Evolutionary conservation across 1,140 invertebrate species (phyloP), one percentile per base, ranked within the genome.

Genomic region (Camponotus floridanus): DNA sequence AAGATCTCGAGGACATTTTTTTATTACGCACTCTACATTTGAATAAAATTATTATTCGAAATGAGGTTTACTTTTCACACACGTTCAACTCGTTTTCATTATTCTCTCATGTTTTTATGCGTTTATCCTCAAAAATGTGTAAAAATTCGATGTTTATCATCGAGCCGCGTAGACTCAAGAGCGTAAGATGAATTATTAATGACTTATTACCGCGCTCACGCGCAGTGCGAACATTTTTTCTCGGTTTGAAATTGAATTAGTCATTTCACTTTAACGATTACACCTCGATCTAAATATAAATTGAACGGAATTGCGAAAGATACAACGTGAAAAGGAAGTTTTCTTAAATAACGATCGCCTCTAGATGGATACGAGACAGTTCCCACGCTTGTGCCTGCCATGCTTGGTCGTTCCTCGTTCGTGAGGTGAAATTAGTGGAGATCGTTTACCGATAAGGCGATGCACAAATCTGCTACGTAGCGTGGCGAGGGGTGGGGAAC

Each of bases 361-460:
- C 86, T 57, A 86, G 64, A 85, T 59, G 51, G 48, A 62, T 21
- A 48, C 64, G 39, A 48, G 80, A 65, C 55, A 21, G 51, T 79
- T 67, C 65, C 57, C 48, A 67, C 84, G 74, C 76, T 57, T 48
- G 15, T 31, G 64, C 21, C 39, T 67, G 36, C 36, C 33, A 18
- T 42, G 2, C 21, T 51, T 26, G 61, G 67, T 62, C 39, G 55
- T 85, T 18, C 42, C 26, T 59, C 26, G 80, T 26, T 26, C 67
- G 36, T 36, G 61, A 59, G 45, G 7, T 33, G 83, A 86, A 64
- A 62, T 89, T 80, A 81, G 61, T 51, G 67, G 57, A 71, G 88
- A 86, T 89, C 83, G 21, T 71, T 83, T 65, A 65, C 68, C 71
- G 87, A 88, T 78, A 55, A 76, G 31, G 74, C 13, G 73, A 51